phyloP scores from a whole-genome alignment of 1,140 invertebrate species.

The Aporrectodea caliginosa region DNA sequence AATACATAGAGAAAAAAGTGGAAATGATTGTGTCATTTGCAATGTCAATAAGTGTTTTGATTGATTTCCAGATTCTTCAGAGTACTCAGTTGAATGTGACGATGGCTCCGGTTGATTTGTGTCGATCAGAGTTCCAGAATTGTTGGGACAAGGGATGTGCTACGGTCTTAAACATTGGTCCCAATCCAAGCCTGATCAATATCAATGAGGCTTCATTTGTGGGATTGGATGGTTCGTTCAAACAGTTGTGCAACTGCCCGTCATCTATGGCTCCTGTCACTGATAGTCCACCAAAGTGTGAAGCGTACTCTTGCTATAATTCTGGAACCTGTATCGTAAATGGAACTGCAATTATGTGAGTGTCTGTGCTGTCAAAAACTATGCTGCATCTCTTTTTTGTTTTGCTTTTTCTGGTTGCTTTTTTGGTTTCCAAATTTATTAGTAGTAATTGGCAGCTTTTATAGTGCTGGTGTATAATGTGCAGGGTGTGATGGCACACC shows the following conservation, averaged over 20 bases:
- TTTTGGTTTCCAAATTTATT: too few species aligned
- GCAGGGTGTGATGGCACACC: too few species aligned
- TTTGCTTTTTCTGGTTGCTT: too few species aligned
- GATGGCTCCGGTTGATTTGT: conserved; percentile 96
- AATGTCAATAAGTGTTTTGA: conserved; percentile 81
- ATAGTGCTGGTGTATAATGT: too few species aligned
- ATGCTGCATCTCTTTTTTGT: too few species aligned
- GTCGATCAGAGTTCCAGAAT: conserved; percentile 73
- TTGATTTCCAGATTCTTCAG: conserved; percentile 14
- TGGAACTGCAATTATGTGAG: conserved; percentile 71
- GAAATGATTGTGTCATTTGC: too few species aligned
- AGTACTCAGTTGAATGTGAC: conserved; percentile 62
- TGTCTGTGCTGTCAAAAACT: too few species aligned
- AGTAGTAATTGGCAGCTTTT: too few species aligned
- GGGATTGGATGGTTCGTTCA: conserved; percentile 80
- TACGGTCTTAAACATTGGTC: conserved; percentile 79
- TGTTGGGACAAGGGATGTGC: conserved; percentile 89
- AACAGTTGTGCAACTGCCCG: conserved; percentile 70
- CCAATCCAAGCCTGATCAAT: conserved; percentile 83
- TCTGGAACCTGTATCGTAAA: conserved; percentile 76
- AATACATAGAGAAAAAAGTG: too few species aligned
- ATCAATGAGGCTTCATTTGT: conserved; percentile 92
- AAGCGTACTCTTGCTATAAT: conserved; percentile 85
- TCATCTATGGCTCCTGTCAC: conserved; percentile 37
- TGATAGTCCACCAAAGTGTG: conserved; percentile 63